Conservation (phyloP, 1,140 invertebrate species). For the Antheraea mylitta region DNA sequence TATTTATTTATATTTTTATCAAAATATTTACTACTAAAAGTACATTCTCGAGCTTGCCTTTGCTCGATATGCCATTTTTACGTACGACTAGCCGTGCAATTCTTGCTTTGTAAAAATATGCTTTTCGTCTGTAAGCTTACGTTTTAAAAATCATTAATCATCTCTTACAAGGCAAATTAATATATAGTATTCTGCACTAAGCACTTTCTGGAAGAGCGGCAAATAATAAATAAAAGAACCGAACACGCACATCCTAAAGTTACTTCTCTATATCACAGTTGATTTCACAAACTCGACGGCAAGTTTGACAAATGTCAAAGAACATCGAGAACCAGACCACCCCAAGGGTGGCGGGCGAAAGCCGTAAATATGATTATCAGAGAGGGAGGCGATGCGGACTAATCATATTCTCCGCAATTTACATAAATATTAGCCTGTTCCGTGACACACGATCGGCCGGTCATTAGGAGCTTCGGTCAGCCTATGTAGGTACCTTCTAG, state of each 20-base stretch:
- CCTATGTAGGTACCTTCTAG: constrained; percentile 6
- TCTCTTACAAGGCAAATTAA: no score
- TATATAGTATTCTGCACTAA: no score
- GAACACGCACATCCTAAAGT: neutral
- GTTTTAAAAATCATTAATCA: no score
- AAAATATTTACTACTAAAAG: no score
- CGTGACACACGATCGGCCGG: constrained; percentile 59
- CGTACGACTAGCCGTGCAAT: no score
- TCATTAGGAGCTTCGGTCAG: constrained; percentile 31
- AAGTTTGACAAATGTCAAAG: constrained; percentile 19
- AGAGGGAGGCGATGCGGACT: constrained; percentile 67
- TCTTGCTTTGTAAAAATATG: no score
- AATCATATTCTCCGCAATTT: constrained; percentile 77
- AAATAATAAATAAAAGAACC: no score
- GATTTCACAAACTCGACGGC: neutral
- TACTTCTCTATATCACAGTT: neutral
- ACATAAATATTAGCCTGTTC: constrained; percentile 75
- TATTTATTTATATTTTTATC: no score
- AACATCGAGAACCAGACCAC: constrained; percentile 22
- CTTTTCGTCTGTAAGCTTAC: no score
- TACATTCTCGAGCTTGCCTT: no score
- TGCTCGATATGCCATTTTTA: no score
- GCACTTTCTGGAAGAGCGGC: no score
- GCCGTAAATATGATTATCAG: constrained; percentile 76
- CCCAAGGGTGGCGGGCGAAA: constrained; percentile 30